Base-by-base conservation (phyloP, 2,113 vertebrate genomes). In the Scortum barcoo region DNA sequence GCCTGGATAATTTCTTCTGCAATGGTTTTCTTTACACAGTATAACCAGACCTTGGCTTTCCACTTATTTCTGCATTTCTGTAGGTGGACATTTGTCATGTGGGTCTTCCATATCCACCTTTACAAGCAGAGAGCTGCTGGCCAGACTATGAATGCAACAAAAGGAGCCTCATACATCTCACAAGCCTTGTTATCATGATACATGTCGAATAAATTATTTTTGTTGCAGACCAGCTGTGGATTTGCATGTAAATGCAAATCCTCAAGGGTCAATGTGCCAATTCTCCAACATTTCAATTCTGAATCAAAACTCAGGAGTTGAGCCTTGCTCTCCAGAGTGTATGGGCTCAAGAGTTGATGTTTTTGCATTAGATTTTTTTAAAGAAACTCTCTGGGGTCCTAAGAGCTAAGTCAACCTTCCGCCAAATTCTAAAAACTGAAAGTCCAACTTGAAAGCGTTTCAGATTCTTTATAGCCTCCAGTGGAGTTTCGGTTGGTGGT, bases 221-320 rank as follows among this genome's bases (percentile, higher is more conserved):
- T 89, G 70, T 82, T 87, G 58, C 71, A 72, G 66, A 77, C 78
- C 89, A 92, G 89, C 78, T 91, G 83, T 86, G 88, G 83, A 91
- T 92, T 89, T 93, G 93, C 85, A 94, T 92, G 85, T 86, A 85
- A 92, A 93, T 91, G 62, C 78, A 86, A 87, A 86, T 90, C 66
- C 86, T 88, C 87, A 63, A 72, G 84, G 84, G 86, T 87, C 88
- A 83, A 30, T 53, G 68, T 86, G 77, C 80, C 89, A 89, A 74
- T 86, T 81, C 74, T 48, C 65, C 26, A 81, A 88, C 88, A 88
- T 88, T 91, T 88, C 80, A 84, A 81, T 90, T 89, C 82, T 60
- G 62, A 89, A 80, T 90, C 63, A 78, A 80, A 91, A 88, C 79
- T 80, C 71, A 16, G 54, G 26, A 87, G 76, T 88, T 28, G 48